These are phyloP conservation scores for Pterois miles DNA, from an alignment of 2,797 vertebrate species.

Conservation along the genomic window DNA sequence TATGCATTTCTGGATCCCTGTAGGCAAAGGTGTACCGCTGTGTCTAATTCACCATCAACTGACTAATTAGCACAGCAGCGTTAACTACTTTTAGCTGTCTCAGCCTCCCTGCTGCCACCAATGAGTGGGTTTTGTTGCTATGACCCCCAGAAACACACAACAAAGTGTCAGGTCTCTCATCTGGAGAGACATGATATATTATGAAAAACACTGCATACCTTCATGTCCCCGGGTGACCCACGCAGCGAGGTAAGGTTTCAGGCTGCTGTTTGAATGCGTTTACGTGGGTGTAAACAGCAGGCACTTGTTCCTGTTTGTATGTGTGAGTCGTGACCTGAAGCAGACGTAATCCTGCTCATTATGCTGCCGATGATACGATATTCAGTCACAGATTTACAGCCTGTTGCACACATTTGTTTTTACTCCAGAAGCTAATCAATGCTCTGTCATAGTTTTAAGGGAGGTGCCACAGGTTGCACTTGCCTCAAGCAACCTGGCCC, in stretches of 20 bases:
- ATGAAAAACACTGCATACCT: constrained; percentile 38
- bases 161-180: constrained; percentile 59
- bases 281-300: constrained; percentile 1
- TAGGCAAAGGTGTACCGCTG: constrained; percentile 32
- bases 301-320: neutral
- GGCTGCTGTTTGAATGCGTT: constrained; percentile 11
- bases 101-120: constrained; percentile 22
- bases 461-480: neutral
- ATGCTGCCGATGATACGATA: neutral
- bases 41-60: constrained; percentile 43
- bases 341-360: neutral
- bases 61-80: constrained; percentile 56
- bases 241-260: constrained; percentile 37
- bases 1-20: constrained; percentile 9
- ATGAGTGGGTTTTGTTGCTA: constrained; percentile 58
- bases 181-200: constrained; percentile 22
- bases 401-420: constrained; percentile 15
- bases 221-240: constrained; percentile 38
- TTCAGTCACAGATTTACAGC: neutral
- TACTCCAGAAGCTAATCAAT: neutral
- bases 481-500: neutral
- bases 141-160: constrained; percentile 55
- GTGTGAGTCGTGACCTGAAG: neutral
- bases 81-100: constrained; percentile 45
- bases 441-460: neutral